These are phyloP conservation scores for Zaprionus davidi DNA, from an alignment of 1,140 invertebrate species.

Conservation along the genomic window DNA sequence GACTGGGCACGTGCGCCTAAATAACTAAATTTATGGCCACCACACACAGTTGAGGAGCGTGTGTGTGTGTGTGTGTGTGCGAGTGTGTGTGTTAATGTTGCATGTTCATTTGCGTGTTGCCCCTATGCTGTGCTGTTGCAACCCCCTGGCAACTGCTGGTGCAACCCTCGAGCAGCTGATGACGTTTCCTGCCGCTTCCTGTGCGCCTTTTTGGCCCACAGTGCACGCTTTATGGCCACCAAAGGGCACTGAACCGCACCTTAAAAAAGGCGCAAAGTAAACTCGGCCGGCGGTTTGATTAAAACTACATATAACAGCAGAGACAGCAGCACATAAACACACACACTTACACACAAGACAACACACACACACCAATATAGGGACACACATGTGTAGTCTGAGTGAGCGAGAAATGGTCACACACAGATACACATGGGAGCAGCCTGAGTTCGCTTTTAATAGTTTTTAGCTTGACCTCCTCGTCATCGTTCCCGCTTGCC, in stretches of 20 bases:
- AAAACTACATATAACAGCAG: slow-evolving; percentile 60
- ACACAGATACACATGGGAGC: slow-evolving; percentile 75
- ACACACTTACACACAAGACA: background rate
- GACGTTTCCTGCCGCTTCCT: slow-evolving; percentile 55
- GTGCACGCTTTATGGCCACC: slow-evolving; percentile 70
- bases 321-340: slow-evolving; percentile 16
- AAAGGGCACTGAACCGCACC: slow-evolving; percentile 81
- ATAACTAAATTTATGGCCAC: slow-evolving; percentile 64
- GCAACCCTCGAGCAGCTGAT: slow-evolving; percentile 74
- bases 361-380: slow-evolving; percentile 29
- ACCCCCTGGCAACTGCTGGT: slow-evolving; percentile 33
- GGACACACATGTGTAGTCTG: background rate
- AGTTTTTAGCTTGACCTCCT: slow-evolving; percentile 78
- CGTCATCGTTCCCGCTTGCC: slow-evolving; percentile 60
- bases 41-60: background rate
- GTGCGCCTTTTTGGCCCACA: slow-evolving; percentile 30
- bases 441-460: slow-evolving; percentile 73
- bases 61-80: slow-evolving; percentile 6
- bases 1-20: slow-evolving; percentile 63
- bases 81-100: slow-evolving; percentile 56
- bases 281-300: slow-evolving; percentile 77
- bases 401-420: slow-evolving; percentile 70
- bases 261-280: slow-evolving; percentile 80
- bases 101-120: slow-evolving; percentile 74
- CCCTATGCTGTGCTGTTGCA: slow-evolving; percentile 41